Evolutionary conservation across 2,797 vertebrate genomes (phyloP).

Genomic region (Otolemur crassicaudatus): DNA sequence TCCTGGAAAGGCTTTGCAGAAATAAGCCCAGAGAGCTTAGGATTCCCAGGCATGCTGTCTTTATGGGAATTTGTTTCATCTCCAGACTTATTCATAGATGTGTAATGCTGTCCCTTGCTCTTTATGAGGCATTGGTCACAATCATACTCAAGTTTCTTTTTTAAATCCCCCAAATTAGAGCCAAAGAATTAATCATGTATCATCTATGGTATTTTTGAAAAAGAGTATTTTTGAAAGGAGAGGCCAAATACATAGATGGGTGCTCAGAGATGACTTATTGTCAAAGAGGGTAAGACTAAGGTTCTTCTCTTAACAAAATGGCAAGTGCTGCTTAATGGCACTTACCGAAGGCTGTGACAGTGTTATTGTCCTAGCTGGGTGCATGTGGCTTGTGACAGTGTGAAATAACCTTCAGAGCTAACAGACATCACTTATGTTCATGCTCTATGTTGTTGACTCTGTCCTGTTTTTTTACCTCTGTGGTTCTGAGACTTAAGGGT

Average conservation of each 20-base stretch:
- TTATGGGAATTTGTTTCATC: not conserved
- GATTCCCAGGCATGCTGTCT: not conserved
- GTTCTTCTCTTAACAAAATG: not conserved
- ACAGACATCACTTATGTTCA: not conserved
- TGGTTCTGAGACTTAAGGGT: not conserved
- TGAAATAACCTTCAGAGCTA: too few species aligned
- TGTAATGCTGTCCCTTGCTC: not conserved
- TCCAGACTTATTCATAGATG: not conserved
- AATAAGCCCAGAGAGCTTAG: not conserved
- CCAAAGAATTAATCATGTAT: not conserved
- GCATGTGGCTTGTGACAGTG: not conserved
- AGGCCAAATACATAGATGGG: not conserved
- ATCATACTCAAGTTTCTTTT: not conserved
- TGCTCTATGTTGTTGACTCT: not conserved
- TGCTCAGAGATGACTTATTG: not conserved
- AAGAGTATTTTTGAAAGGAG: not conserved
- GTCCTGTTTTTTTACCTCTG: not conserved
- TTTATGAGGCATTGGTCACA: not conserved
- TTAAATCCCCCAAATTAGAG: too few species aligned
- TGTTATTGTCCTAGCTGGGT: not conserved
- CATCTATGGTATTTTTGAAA: not conserved
- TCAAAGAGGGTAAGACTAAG: not conserved
- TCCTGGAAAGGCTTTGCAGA: not conserved
- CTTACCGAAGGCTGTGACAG: not conserved
- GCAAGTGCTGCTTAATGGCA: not conserved